Evolutionary conservation across 2,888 invertebrate genomes (phyloP), one percentile per base, ranked within the genome.

Genomic region (Coleophora deauratella): DNA sequence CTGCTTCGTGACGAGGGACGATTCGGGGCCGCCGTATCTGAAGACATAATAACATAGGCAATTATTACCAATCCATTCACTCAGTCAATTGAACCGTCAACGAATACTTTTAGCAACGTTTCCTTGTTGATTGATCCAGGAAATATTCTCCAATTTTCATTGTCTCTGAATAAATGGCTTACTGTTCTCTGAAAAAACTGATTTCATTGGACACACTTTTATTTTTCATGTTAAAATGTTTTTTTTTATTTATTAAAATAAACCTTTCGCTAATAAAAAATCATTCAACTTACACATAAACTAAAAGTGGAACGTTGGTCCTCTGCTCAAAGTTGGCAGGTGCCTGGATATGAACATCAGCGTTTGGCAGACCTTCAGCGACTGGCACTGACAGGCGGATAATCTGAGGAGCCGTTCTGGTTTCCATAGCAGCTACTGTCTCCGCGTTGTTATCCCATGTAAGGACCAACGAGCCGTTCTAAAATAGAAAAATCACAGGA

Each of bases 1-100:
- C 62, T 90, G 90, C 57, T 95, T 92, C 0, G 91, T 90, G 7
- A 97, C 97, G 59, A 92, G 88, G 59, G 92, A 93, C 0, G 95
- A 92, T 60, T 95, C 95, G 0, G 98, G 98, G 4, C 98, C 98
- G 3, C 93, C 98, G 69, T 98, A 96, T 4, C 95, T 95, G 72
- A 8, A 50, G 21, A 4, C 21, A 21, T 4, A 30, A 14, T 2
- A 14, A n/a, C 21, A 33, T 28, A 30, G 12, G 21, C n/a, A 12
- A 38, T 35, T 12, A 15, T 27, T 9, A n/a, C n/a, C n/a, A 21
- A 21, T 21, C 21, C 21, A 21, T n/a, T 33, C n/a, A 21, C 33
- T 4, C 3, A 38, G 31, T 41, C 13, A 15, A 33, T 34, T 10
- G 30, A 21, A 37, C 14, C 32, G n/a, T n/a, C n/a, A n/a, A n/a